Conservation (phyloP, 2,797 vertebrate species). For the Arnoldichthys spilopterus region DNA sequence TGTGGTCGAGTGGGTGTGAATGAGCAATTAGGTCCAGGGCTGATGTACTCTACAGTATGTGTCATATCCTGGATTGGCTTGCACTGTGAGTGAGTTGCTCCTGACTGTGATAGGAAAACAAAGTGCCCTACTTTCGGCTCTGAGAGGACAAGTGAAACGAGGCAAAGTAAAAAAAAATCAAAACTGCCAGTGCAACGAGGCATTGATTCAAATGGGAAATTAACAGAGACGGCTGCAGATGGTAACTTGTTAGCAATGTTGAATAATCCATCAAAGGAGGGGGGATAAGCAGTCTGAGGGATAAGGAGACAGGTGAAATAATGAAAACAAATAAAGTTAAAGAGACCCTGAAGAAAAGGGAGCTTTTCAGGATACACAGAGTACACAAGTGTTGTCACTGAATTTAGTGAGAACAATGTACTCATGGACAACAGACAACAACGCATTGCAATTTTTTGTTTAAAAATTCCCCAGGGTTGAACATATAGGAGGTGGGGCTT, state of each 20-base stretch:
- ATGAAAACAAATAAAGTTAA: not conserved
- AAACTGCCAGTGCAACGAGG: not conserved
- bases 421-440: too few relatives aligned
- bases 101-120: constrained; percentile 7
- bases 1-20: constrained; percentile 23
- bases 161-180: not conserved
- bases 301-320: not conserved
- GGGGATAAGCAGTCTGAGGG: not conserved
- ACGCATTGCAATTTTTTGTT: too few relatives aligned
- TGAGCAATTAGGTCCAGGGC: constrained; percentile 19
- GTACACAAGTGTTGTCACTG: not conserved
- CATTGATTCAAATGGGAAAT: constrained; percentile 7
- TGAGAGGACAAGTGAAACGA: not conserved
- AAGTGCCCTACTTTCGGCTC: constrained; percentile 7
- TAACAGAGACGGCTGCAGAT: constrained; percentile 1
- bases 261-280: constrained; percentile 8
- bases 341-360: not conserved
- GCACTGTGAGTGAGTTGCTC: not conserved
- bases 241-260: not conserved
- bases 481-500: not conserved
- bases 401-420: not conserved
- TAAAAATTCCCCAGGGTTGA: not conserved
- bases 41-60: constrained; percentile 17
- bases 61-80: constrained; percentile 21
- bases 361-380: not conserved